Evolutionary conservation across 2,888 invertebrate genomes (phyloP).

Genomic region (Bellardia bayeri): DNA sequence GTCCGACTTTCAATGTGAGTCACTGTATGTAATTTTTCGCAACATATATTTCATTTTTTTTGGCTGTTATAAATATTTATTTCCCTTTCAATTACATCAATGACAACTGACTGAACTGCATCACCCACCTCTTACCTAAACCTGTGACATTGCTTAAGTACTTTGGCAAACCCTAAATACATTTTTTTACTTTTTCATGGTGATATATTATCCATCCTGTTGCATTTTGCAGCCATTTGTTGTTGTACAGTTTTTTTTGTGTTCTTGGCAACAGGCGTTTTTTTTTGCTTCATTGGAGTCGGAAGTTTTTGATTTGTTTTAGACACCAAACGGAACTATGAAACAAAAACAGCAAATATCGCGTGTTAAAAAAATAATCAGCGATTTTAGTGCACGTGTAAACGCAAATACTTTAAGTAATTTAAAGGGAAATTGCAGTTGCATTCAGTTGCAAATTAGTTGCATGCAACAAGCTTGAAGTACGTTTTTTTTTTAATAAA

Average conservation of each 20-base stretch:
- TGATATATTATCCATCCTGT: not conserved
- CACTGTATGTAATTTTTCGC: not conserved
- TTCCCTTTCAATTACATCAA: not conserved
- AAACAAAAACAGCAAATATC: conserved; percentile 33
- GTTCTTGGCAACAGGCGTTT: conserved; percentile 5
- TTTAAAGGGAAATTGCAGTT: conserved; percentile 1
- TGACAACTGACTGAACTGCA: too few relatives aligned
- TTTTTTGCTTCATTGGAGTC: not conserved
- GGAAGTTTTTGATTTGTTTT: conserved; percentile 56
- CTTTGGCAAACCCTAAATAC: not conserved
- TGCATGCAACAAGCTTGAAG: conserved; percentile 27
- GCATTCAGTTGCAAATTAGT: not conserved
- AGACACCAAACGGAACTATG: conserved; percentile 25
- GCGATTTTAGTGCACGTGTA: not conserved
- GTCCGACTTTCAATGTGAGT: too few relatives aligned
- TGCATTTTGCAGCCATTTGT: not conserved
- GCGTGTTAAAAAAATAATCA: conserved; percentile 47
- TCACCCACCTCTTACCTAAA: not conserved
- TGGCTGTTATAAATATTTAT: conserved; percentile 11
- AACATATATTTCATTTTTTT: not conserved
- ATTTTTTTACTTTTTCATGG: not conserved
- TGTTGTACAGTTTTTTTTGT: not conserved
- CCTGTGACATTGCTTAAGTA: not conserved
- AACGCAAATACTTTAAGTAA: not conserved
- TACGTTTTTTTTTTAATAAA: not conserved